Evolutionary conservation across 2,888 invertebrate genomes (phyloP), one percentile per base, ranked within the genome.

Genomic region (Hipparchia sbordonii): DNA sequence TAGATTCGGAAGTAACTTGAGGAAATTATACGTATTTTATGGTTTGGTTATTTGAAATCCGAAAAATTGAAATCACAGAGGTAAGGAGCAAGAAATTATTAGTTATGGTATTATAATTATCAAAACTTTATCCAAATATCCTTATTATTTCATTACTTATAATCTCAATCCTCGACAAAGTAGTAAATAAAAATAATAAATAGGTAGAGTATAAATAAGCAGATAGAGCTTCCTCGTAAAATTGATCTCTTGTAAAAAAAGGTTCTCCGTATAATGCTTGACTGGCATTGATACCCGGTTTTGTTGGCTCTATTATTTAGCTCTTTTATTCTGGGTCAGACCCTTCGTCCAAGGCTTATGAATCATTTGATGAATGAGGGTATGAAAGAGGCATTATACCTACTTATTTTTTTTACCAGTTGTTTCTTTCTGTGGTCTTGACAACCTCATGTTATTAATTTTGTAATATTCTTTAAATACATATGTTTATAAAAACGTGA

Each of bases 291-390:
- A 72, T 65, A 63, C 54, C 73, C 54, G 56, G 13, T 62, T 73
- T 61, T 61, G 66, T 71, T 70, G 62, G 33, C 39, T 66, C 56
- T 45, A 52, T 71, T 72, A 69, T 73, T 71, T 71, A 9, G 69
- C 57, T 73, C 65, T 68, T 75, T 75, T 69, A 71, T 72, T 73
- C 70, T 67, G 70, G 70, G 70, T 71, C 72, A 73, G 69, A 69
- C 66, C 73, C 59, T 74, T 39, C 65, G 51, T 57, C 48, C 69
- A 39, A 39, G 69, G 33, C 51, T 57, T 71, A 73, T 71, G 75
- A 71, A 73, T 75, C 73, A 63, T 73, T 52, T 73, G 69, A 67
- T 73, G 75, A 75, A 73, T 72, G 71, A 69, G 68, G 23, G 65
- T 61, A 73, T 51, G 75, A 73, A 72, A 72, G 67, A 62, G 72